Evolutionary conservation across 2,888 invertebrate species (phyloP), one percentile per base, ranked within the genome.

Genomic region (Cataglyphis rosenhaueri): DNA sequence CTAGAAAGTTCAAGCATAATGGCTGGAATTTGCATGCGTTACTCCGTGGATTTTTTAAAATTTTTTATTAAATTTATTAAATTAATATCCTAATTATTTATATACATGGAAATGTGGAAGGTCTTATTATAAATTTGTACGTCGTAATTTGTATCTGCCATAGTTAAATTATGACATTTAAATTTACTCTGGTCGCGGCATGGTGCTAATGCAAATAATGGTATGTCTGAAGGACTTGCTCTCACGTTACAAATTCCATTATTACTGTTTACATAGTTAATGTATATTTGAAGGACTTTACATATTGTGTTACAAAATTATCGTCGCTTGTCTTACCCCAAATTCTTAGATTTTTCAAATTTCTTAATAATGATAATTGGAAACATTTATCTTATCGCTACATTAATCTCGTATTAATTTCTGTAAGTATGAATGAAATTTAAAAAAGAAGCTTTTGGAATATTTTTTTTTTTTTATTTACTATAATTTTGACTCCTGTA

Each of bases 171-270:
- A 15, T 21, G 38, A 15, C 44, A 48, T 32, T 32, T 21, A 35
- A 48, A 35, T 32, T 48, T 61, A 64, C 12, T 21, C 21, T 29
- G 25, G n/a, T 35, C 21, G 9, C 12, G 8, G 41, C 48, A 32
- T 62, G 52, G n/a, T 52, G 25, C 61, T 75, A 52, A 75, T 75
- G n/a, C 35, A 52, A 64, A 75, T 75, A 52, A 18, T 32, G 21
- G 21, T 48, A 32, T 44, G 21, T 44, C n/a, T 41, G n/a, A 44
- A 44, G 29, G 61, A 61, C 21, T 35, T 8, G 8, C 21, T 21
- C 52, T 52, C 18, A 48, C 12, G 0, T 64, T 75, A 52, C 48
- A 48, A 64, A 75, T 52, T 48, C 48, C 12, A 52, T 62, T 62
- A 74, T 57, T 29, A 41, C 18, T 29, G 9, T 4, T n/a, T 15